Base-by-base conservation (phyloP, 1,140 invertebrate species). In the Anagrus nilaparvatae region DNA sequence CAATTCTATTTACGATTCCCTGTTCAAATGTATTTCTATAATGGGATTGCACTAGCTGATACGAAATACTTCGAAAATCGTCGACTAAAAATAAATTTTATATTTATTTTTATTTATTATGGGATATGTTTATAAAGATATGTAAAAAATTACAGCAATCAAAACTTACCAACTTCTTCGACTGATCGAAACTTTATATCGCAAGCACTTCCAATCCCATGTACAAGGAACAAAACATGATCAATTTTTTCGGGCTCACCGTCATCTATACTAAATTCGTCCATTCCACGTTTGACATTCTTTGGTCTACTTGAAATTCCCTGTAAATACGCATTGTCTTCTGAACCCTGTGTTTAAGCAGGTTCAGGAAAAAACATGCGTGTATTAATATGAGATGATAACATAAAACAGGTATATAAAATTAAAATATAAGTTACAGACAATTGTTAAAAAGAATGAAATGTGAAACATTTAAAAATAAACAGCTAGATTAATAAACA, bases 181-280 rank as follows among this genome's bases (percentile, higher is more conserved):
- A 97, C 81, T 13, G 77, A 73, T 30, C 92, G 70, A 58, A 95
- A 92, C 54, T 86, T 84, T 23, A 97, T 74, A 68, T 97, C 92
- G 64, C 93, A 97, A 17, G 85, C 85, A 2, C 87, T 82, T 1
- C 94, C 93, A 44, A 98, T 93, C 28, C 95, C 95, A 59, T 95
- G 90, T 9, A 97, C 87, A 48, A 97, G 73, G 57, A 98, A 89
- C n/a, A 97, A 67, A 21, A 97, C 65, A 67, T 97, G 93, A 65
- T 97, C 92, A 8, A 97, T 76, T 50, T 79, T 74, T 14, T 79
- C 75, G 0, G 81, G 76, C 61, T 91, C 87, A n/a, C 85, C 83
- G 49, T 92, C 84, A 18, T 87, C 82, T 27, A 91, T 85, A 37
- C 81, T 80, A 50, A 89, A 83, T 47, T 89, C 86, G 31, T 87